phyloP scores from a whole-genome alignment of 2,888 invertebrate species.

The Xestobium rufovillosum region DNA sequence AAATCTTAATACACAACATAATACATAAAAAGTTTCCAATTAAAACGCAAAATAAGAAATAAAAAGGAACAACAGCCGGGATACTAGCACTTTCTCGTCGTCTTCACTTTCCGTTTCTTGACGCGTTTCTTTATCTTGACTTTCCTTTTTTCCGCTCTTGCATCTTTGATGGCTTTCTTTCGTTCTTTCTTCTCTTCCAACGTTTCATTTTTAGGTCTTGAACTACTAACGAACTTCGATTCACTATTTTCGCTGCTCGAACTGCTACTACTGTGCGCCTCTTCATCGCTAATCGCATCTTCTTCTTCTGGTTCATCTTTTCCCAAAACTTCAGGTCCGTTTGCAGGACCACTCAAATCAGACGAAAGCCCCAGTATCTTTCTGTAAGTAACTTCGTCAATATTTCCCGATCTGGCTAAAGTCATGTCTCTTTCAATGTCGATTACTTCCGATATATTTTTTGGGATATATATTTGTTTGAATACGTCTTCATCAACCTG shows the following conservation, averaged over 20 bases:
- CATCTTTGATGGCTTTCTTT: constrained; percentile 83
- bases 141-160: constrained; percentile 81
- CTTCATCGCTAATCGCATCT: constrained; percentile 32
- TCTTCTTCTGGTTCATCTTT: constrained; percentile 38
- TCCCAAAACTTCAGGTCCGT: constrained; percentile 57
- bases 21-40: too few species aligned
- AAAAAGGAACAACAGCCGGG: too few species aligned
- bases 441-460: constrained; percentile 81
- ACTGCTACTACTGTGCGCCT: constrained; percentile 33
- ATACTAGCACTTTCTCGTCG: constrained; percentile 42
- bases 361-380: constrained; percentile 79
- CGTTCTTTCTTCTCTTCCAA: constrained; percentile 72
- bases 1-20: too few species aligned
- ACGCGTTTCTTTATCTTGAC: constrained; percentile 87
- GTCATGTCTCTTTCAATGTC: constrained; percentile 81
- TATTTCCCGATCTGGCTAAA: constrained; percentile 66
- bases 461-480: constrained; percentile 88
- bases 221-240: constrained; percentile 49
- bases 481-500: constrained; percentile 85
- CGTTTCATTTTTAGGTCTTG: constrained; percentile 73
- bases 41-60: too few species aligned
- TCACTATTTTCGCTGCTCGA: constrained; percentile 27
- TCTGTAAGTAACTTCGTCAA: constrained; percentile 71
- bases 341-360: constrained; percentile 66
- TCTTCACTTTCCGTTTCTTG: constrained; percentile 80